phyloP scores from a whole-genome alignment of 2,113 vertebrate species.

The Rhabdomys dilectus region DNA sequence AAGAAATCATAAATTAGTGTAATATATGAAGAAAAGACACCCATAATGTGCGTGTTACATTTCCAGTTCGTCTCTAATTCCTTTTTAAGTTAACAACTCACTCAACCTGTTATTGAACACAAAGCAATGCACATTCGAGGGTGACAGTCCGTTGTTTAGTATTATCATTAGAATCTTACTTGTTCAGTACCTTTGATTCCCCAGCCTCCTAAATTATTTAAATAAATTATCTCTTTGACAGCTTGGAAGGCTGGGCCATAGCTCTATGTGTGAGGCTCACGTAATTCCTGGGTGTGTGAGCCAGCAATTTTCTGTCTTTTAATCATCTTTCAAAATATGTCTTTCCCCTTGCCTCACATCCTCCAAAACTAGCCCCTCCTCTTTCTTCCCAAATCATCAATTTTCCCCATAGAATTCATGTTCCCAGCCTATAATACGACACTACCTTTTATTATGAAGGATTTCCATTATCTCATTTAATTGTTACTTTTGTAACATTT shows the following conservation, averaged over 20 bases:
- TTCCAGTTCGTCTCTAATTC: not conserved
- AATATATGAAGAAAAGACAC: not conserved
- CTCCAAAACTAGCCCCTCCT: not conserved
- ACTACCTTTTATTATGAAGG: not conserved
- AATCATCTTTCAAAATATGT: not conserved
- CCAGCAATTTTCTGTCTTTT: not conserved
- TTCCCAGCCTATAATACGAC: not conserved
- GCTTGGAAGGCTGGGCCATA: not conserved
- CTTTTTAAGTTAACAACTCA: slow-evolving; percentile 11
- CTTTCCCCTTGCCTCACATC: not conserved
- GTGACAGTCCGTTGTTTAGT: not conserved
- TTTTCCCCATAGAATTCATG: not conserved
- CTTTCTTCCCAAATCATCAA: fast-evolving
- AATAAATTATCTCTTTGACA: not conserved
- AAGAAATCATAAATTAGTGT: slow-evolving; percentile 3
- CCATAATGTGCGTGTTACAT: not conserved
- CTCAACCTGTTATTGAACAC: not conserved
- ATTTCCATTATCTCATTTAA: not conserved
- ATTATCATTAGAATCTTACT: not conserved
- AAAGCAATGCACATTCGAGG: not conserved
- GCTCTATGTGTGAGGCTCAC: not conserved
- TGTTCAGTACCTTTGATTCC: not conserved
- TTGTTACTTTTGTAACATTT: not conserved
- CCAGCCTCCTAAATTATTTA: not conserved
- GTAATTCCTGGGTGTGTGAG: not conserved